phyloP scores from a whole-genome alignment of 1,140 invertebrate species.

The Dendroctonus valens region DNA sequence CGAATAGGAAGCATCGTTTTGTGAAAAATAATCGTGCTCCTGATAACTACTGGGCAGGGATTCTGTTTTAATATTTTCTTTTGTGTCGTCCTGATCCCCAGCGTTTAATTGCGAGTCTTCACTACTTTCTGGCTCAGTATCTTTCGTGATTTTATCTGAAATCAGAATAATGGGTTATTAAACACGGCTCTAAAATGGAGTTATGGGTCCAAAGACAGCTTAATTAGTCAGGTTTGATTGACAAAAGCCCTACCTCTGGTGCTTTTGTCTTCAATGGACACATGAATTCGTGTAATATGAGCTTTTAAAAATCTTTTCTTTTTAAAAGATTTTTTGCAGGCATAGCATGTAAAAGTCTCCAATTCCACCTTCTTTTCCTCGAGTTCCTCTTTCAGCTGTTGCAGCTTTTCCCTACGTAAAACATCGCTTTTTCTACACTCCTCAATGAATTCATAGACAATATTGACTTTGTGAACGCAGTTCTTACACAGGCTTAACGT shows the following conservation, averaged over 20 bases:
- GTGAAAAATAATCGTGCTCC: not conserved
- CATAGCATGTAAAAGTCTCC: slow-evolving; percentile 25
- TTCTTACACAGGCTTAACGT: slow-evolving; percentile 23
- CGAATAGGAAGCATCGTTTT: slow-evolving; percentile 3
- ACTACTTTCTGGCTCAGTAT: slow-evolving; percentile 6
- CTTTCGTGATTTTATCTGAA: slow-evolving; percentile 7
- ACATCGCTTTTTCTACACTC: slow-evolving; percentile 29
- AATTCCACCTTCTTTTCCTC: slow-evolving; percentile 12
- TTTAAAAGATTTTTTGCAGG: slow-evolving; percentile 33
- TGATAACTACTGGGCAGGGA: not conserved
- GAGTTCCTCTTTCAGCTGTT: slow-evolving; percentile 9
- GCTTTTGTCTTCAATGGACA: not conserved
- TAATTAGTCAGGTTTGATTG: no score
- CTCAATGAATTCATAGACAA: slow-evolving; percentile 31
- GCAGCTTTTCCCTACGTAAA: slow-evolving; percentile 23
- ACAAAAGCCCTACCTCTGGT: slow-evolving; percentile 2
- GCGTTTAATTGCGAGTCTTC: slow-evolving; percentile 4
- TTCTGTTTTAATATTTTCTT: slow-evolving; percentile 12
- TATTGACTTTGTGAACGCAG: slow-evolving; percentile 29
- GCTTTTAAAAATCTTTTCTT: slow-evolving; percentile 29
- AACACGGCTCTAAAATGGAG: no score
- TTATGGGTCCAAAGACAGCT: no score
- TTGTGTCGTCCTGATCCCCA: not conserved
- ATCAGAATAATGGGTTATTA: not conserved
- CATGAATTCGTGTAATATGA: slow-evolving; percentile 33